phyloP scores from a whole-genome alignment of 1,140 invertebrate species.

The Adoxophyes honmai region DNA sequence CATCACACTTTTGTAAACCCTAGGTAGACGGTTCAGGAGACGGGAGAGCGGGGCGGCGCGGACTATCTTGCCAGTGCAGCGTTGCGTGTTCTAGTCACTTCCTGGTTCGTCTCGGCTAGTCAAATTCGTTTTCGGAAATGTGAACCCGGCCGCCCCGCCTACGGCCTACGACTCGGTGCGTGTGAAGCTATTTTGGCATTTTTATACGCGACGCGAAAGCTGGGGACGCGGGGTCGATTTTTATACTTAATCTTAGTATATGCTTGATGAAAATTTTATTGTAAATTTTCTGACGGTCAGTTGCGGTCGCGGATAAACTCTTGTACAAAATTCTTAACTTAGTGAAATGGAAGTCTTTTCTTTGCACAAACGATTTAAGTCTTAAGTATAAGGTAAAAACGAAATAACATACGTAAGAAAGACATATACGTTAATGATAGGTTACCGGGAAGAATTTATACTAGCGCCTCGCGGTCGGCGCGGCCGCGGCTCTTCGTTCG shows the following conservation, averaged over 20 bases:
- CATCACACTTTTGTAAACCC: constrained; percentile 37
- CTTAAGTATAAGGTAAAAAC: constrained; percentile 66
- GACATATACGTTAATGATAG: constrained; percentile 75
- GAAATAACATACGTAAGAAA: constrained; percentile 77
- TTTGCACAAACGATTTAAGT: constrained; percentile 53
- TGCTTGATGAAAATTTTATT: no score
- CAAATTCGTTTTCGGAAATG: neutral
- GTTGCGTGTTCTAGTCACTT: constrained; percentile 72
- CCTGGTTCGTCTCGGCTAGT: constrained; percentile 51
- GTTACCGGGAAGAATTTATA: constrained; percentile 71
- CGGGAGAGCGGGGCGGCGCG: constrained; percentile 1
- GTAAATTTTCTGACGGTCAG: no score
- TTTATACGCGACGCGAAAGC: constrained; percentile 32
- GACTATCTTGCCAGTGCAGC: constrained; percentile 64
- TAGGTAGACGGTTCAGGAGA: neutral
- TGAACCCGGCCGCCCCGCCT: neutral
- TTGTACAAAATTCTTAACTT: constrained; percentile 45
- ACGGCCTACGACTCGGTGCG: constrained; percentile 70
- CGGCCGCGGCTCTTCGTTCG: constrained; percentile 34
- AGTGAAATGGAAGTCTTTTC: constrained; percentile 37
- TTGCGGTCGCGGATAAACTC: constrained; percentile 24
- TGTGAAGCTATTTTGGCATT: constrained; percentile 60
- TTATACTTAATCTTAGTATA: no score
- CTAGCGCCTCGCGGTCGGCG: constrained; percentile 35
- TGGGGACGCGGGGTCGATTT: no score